Base-by-base conservation (phyloP, 2,888 invertebrate species). In the Quadroppia sp. region DNA sequence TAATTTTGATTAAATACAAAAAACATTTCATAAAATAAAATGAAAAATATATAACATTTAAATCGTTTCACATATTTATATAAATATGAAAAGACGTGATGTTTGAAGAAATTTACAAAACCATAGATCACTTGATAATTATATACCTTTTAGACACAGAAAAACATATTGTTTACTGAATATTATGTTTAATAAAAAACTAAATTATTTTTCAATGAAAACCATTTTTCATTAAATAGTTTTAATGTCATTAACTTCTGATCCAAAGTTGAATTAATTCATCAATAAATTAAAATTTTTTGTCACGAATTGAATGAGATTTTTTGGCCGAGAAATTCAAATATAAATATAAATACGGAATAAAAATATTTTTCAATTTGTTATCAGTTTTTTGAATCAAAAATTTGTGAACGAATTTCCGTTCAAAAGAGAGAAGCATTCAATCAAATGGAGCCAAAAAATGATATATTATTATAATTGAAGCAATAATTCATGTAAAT, bases 1-100 rank as follows among this genome's bases (percentile, higher is more conserved):
- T 50, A 50, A 50, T 50, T 50, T 50, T 50, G n/a, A 50, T 50
- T 50, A 50, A 20, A 50, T n/a, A 20, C 17, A 20, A 50, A 50
- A 17, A 45, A 20, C n/a, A 6, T 20, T 20, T 20, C 17, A 9
- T 11, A 11, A 50, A 20, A 50, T 50, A 50, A 4, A 20, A 50
- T 20, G 6, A n/a, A 20, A 50, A 50, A n/a, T 20, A 50, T 17
- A 50, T 20, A 50, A 50, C 17, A 6, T 50, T 50, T 36, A 4
- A 36, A 36, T 36, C 50, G 45, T 45, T 45, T 45, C 45, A 45
- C 13, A 45, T 15, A 45, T 36, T 36, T 36, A 36, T 36, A 36
- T 36, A 36, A 36, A 36, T 36, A 7, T 36, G 9, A 7, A 36
- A 36, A 36, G 9, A 53, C 23, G 53, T 53, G 53, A 53, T 53